These are phyloP conservation scores for Myrmophylax atrothorax DNA, from an alignment of 2,113 vertebrate species.

Conservation along the genomic window DNA sequence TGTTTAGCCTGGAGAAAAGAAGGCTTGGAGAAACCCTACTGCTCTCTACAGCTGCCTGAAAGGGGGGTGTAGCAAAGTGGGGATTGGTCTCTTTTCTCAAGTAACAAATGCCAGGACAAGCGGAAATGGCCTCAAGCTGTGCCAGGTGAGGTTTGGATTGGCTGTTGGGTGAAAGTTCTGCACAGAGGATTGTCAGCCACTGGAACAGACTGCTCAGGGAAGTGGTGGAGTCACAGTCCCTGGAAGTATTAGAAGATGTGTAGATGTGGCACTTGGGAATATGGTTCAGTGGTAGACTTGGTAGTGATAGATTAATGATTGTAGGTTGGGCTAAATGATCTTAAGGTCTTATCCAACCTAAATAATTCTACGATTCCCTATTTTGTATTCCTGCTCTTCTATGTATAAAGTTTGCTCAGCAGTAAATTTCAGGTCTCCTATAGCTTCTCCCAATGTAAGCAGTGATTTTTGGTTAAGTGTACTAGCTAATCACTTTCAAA, in stretches of 20 bases:
- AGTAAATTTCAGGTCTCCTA: neutral
- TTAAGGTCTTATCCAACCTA: neutral
- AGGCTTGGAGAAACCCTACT: neutral
- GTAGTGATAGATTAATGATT: neutral
- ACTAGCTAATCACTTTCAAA: neutral
- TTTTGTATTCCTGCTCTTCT: neutral
- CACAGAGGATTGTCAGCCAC: neutral
- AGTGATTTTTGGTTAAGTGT: neutral
- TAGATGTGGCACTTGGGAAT: neutral
- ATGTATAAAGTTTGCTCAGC: neutral
- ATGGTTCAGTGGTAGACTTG: neutral
- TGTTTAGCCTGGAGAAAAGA: neutral
- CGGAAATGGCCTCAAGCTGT: neutral
- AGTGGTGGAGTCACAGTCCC: neutral
- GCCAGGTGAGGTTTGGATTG: neutral
- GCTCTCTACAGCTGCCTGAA: neutral
- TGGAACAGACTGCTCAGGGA: neutral
- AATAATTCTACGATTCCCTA: neutral
- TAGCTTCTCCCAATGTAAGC: neutral
- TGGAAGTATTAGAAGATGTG: neutral
- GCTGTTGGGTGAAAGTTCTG: neutral
- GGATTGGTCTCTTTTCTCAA: neutral
- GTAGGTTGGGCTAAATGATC: neutral
- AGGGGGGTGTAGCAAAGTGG: neutral
- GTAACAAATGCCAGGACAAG: neutral